phyloP scores from a whole-genome alignment of 2,888 invertebrate genomes.

The Ophonus ardosiacus region DNA sequence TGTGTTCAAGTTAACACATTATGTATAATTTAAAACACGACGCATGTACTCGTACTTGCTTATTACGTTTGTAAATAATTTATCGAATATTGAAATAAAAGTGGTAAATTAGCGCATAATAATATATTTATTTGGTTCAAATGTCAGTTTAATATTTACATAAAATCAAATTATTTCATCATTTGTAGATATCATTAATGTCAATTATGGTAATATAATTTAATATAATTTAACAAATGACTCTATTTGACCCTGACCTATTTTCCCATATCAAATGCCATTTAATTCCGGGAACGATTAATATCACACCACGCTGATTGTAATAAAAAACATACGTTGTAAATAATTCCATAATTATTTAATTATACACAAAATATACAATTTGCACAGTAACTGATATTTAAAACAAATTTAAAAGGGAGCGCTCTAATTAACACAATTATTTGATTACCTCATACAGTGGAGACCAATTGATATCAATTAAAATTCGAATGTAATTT shows the following conservation, averaged over 20 bases:
- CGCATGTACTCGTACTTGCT: not conserved
- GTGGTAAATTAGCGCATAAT: not conserved
- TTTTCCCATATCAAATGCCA: constrained; percentile 2
- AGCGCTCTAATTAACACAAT: constrained; percentile 1
- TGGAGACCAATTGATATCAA: constrained; percentile 4
- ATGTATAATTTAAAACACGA: not conserved
- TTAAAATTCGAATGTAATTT: constrained; percentile 13
- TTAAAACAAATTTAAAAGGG: constrained; percentile 4
- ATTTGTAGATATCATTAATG: constrained; percentile 4
- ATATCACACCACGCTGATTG: not conserved
- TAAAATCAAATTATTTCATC: constrained; percentile 13
- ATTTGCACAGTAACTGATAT: constrained; percentile 7
- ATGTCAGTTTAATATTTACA: constrained; percentile 5
- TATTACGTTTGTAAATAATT: not conserved
- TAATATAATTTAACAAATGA: constrained; percentile 2
- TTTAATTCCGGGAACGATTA: constrained; percentile 18
- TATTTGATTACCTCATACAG: constrained; percentile 6
- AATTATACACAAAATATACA: constrained; percentile 8
- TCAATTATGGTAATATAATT: constrained; percentile 5
- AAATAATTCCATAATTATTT: constrained; percentile 22
- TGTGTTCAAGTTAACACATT: too few relatives aligned
- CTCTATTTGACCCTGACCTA: constrained; percentile 2
- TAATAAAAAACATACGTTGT: not conserved
- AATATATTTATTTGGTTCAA: not conserved
- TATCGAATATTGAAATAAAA: not conserved